Percentiles rank a stretch among this genome's conserved stretches.
Evolutionary conservation across 2,888 invertebrate genomes (phyloP).

Genomic region (Macrosoma leucophasiata): DNA sequence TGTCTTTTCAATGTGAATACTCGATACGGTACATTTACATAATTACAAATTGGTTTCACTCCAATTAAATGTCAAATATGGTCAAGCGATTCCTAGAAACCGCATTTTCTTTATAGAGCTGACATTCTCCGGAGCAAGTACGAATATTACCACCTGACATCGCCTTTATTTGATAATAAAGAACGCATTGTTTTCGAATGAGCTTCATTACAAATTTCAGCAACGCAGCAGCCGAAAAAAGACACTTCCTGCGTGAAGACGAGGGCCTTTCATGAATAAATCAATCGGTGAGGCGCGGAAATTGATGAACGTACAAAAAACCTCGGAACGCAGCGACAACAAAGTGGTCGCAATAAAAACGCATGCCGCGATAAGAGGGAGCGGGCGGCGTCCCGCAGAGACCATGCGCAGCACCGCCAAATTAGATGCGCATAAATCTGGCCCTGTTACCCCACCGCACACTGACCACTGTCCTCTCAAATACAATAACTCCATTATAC

Average conservation of each 20-base stretch:
- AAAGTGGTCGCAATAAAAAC: slow-evolving; percentile 69
- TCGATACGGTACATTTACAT: no score
- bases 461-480: slow-evolving; percentile 21
- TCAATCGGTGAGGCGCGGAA: slow-evolving; percentile 71
- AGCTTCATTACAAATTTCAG: slow-evolving; percentile 71
- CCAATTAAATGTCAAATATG: no score
- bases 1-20: slow-evolving; percentile 46
- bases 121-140: slow-evolving; percentile 16
- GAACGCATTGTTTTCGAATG: slow-evolving; percentile 70
- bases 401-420: slow-evolving; percentile 42
- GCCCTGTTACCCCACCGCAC: slow-evolving; percentile 27
- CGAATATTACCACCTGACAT: slow-evolving; percentile 27
- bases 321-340: slow-evolving; percentile 61
- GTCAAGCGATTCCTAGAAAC: no score
- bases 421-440: slow-evolving; percentile 71
- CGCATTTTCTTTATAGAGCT: slow-evolving; percentile 12
- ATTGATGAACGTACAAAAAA: slow-evolving; percentile 71
- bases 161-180: slow-evolving; percentile 49
- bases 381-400: slow-evolving; percentile 44
- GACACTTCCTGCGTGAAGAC: slow-evolving; percentile 68
- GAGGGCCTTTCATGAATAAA: slow-evolving; percentile 71
- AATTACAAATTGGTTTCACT: no score
- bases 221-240: slow-evolving; percentile 57
- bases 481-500: slow-evolving; percentile 26
- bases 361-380: slow-evolving; percentile 49